phyloP scores from a whole-genome alignment of 1,140 invertebrate genomes.

The Steinernema feltiae region DNA sequence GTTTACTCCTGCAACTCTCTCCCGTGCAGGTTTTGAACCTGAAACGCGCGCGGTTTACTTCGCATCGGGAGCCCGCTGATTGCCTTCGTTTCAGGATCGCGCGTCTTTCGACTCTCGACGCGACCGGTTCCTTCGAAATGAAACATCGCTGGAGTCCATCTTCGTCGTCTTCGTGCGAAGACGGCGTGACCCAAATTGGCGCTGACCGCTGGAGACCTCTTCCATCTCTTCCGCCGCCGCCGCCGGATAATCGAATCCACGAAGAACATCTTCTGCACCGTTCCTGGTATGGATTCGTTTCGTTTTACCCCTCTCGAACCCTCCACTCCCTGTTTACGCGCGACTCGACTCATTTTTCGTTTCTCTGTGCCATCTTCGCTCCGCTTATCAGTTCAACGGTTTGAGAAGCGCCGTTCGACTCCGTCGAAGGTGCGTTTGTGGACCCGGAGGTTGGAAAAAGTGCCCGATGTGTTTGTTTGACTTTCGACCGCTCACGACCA shows the following conservation, averaged over 20 bases:
- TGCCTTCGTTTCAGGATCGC: background rate
- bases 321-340: background rate
- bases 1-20: background rate
- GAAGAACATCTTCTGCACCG: background rate
- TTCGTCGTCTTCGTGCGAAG: conserved; percentile 4
- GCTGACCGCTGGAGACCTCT: background rate
- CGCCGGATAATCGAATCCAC: too few relatives aligned
- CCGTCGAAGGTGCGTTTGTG: too few relatives aligned
- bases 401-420: too few relatives aligned
- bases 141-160: conserved; percentile 15
- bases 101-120: background rate
- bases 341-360: background rate
- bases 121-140: conserved; percentile 12
- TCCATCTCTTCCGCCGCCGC: background rate
- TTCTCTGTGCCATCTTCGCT: background rate
- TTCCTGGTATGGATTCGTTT: background rate
- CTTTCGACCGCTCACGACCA: background rate
- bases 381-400: background rate
- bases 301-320: background rate
- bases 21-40: background rate
- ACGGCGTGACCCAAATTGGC: conserved; percentile 8
- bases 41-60: too few relatives aligned
- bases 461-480: background rate
- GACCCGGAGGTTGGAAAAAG: background rate
- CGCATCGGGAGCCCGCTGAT: too few relatives aligned